Conservation (phyloP, 2,888 invertebrate species). For the Phragmatobia fuliginosa region DNA sequence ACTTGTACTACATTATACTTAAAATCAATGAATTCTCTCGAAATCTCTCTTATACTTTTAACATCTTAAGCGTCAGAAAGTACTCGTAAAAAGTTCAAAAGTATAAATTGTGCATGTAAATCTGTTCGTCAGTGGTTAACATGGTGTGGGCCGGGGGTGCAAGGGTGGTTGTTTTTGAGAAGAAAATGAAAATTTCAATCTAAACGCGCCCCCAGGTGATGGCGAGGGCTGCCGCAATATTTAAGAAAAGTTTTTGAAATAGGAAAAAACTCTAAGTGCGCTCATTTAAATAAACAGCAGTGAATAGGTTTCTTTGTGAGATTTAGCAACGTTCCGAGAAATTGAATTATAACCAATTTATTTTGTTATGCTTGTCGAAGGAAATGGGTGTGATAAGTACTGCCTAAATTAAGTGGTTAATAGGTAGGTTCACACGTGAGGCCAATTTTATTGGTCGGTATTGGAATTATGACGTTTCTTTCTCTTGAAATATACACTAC, state of each 20-base stretch:
- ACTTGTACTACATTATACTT: slow-evolving; percentile 25
- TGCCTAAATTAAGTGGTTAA: not conserved
- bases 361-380: not conserved
- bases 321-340: not conserved
- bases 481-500: too few species aligned
- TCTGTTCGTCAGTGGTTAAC: slow-evolving; percentile 63
- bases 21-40: slow-evolving; percentile 32
- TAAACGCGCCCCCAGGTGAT: slow-evolving; percentile 79
- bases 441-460: too few species aligned
- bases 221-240: slow-evolving; percentile 57
- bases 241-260: slow-evolving; percentile 59
- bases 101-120: slow-evolving; percentile 75
- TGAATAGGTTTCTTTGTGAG: slow-evolving; percentile 15
- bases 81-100: slow-evolving; percentile 53
- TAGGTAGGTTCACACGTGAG: not conserved
- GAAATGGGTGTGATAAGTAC: not conserved
- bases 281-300: slow-evolving; percentile 36
- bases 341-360: not conserved
- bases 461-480: too few species aligned
- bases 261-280: slow-evolving; percentile 48
- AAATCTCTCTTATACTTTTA: slow-evolving; percentile 33
- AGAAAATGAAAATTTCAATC: slow-evolving; percentile 83
- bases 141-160: slow-evolving; percentile 54
- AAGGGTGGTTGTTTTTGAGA: slow-evolving; percentile 69
- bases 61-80: slow-evolving; percentile 39